phyloP scores from a whole-genome alignment of 2,113 vertebrate genomes.

The Aphelocoma coerulescens region DNA sequence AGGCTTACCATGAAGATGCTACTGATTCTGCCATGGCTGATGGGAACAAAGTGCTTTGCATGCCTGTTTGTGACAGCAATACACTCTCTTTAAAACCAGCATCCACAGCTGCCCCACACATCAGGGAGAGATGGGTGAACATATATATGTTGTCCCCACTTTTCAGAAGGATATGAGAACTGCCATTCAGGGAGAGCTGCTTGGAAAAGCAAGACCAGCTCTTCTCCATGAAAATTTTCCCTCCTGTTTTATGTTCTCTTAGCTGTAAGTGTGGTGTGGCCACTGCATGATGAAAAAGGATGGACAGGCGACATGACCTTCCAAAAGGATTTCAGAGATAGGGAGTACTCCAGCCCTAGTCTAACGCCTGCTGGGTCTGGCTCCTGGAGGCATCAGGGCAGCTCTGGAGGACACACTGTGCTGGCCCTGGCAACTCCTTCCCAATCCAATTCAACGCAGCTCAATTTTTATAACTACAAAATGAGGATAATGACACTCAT shows the following conservation, averaged over 20 bases:
- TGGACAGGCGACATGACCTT: neutral
- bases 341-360: neutral
- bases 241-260: neutral
- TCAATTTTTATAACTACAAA: neutral
- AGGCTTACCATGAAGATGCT: neutral
- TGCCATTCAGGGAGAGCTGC: neutral
- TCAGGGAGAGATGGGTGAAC: neutral
- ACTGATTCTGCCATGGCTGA: neutral
- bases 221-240: neutral
- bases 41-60: neutral
- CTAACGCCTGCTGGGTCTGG: neutral
- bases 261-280: fast-evolving
- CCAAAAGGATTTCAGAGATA: neutral
- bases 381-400: neutral
- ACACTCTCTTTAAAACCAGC: neutral
- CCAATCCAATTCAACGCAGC: neutral
- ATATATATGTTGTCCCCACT: neutral
- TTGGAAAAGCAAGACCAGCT: neutral
- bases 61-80: neutral
- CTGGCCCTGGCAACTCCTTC: neutral
- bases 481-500: neutral
- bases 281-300: neutral
- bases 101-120: neutral
- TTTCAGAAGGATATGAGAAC: neutral
- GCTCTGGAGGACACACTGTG: neutral